A percentile compares a stretch with the other conserved stretches of the same genome.
phyloP scores from a whole-genome alignment of 2,113 vertebrate species.

The Pteronura brasiliensis region DNA sequence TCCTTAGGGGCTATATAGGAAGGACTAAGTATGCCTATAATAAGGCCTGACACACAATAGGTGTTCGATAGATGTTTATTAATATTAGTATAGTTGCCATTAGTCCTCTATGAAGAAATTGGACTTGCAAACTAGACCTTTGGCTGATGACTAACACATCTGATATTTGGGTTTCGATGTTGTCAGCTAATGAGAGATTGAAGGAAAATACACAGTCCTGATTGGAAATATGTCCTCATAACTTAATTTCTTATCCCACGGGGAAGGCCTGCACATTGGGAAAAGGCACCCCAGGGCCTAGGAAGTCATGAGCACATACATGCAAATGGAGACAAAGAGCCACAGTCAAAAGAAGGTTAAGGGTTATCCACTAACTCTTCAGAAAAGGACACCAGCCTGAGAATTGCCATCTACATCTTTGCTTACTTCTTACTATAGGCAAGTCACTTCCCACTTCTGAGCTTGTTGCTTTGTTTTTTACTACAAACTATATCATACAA shows the following conservation, averaged over 20 bases:
- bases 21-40: neutral
- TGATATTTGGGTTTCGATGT: constrained; percentile 8
- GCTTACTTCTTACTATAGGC: neutral
- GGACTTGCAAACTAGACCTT: neutral
- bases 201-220: constrained; percentile 15
- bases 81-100: neutral
- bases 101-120: neutral
- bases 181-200: neutral
- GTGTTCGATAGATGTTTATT: neutral
- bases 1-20: neutral
- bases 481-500: neutral
- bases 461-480: neutral
- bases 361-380: neutral
- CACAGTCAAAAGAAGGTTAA: neutral
- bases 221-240: neutral
- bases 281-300: neutral
- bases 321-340: neutral
- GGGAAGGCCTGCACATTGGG: neutral
- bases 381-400: neutral
- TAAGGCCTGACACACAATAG: neutral
- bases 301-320: neutral
- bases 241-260: neutral
- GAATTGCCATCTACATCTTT: neutral
- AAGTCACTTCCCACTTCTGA: neutral
- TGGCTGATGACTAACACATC: neutral